Evolutionary conservation across 1,140 invertebrate species (phyloP).

Genomic region (Epicauta chinensis): DNA sequence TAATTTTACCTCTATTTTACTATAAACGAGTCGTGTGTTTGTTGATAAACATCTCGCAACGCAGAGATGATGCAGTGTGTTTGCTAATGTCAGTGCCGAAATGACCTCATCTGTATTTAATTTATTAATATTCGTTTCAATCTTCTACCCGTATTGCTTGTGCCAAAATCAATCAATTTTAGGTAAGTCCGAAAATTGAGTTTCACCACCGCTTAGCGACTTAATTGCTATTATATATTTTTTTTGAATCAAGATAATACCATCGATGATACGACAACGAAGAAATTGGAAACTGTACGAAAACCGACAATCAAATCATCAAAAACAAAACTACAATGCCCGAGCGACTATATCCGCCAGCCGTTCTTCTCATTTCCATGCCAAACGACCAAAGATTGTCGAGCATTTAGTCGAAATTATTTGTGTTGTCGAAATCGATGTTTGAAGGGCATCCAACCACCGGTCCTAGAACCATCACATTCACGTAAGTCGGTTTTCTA

Average conservation of each 20-base stretch:
- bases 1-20: no score
- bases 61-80: no score
- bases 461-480: slow-evolving; percentile 47
- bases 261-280: neutral
- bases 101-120: no score
- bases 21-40: no score
- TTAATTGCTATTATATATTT: neutral
- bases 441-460: slow-evolving; percentile 51
- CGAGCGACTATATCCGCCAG: slow-evolving; percentile 13
- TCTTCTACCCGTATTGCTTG: no score
- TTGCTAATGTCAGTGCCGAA: no score
- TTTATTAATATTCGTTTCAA: no score
- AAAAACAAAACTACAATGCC: slow-evolving; percentile 19
- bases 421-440: slow-evolving; percentile 44
- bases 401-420: slow-evolving; percentile 20
- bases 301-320: neutral
- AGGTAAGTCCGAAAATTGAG: no score
- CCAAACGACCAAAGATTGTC: slow-evolving; percentile 25
- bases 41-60: no score
- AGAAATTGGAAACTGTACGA: neutral
- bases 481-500: slow-evolving; percentile 45
- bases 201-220: no score
- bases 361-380: slow-evolving; percentile 30
- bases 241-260: neutral
- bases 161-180: no score